phyloP scores from a whole-genome alignment of 2,113 vertebrate species.

The Sula dactylatra region DNA sequence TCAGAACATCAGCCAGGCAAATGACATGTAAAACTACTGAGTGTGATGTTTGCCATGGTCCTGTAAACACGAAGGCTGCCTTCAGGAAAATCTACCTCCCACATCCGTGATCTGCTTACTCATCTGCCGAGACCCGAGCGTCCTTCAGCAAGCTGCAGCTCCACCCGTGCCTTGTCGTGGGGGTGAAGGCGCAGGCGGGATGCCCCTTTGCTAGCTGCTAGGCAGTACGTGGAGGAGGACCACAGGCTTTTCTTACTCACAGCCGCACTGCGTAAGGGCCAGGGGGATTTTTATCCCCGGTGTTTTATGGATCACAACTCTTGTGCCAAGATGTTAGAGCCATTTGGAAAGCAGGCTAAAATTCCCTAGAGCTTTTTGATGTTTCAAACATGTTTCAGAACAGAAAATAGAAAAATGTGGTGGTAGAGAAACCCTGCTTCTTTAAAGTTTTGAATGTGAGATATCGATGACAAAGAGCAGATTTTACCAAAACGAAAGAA shows the following conservation, averaged over 20 bases:
- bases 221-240: fast-evolving
- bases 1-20: not conserved
- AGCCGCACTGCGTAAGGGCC: not conserved
- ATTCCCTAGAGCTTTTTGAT: not conserved
- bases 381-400: not conserved
- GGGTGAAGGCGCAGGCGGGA: not conserved
- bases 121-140: fast-evolving
- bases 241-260: not conserved
- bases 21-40: fast-evolving
- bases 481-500: not conserved
- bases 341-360: not conserved
- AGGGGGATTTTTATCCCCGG: not conserved
- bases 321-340: not conserved
- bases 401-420: not conserved
- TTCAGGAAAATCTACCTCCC: not conserved
- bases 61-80: fast-evolving
- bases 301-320: not conserved
- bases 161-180: fast-evolving
- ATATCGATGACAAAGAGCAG: not conserved
- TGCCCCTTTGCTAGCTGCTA: not conserved
- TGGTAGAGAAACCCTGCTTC: not conserved
- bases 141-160: not conserved
- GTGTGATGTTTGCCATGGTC: not conserved
- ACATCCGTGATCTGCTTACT: fast-evolving
- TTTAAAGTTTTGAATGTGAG: not conserved